These are phyloP conservation scores for Ophiothrix spiculata DNA, from an alignment of 35 echinoderm and acorn worm species.

Conservation along the genomic window DNA sequence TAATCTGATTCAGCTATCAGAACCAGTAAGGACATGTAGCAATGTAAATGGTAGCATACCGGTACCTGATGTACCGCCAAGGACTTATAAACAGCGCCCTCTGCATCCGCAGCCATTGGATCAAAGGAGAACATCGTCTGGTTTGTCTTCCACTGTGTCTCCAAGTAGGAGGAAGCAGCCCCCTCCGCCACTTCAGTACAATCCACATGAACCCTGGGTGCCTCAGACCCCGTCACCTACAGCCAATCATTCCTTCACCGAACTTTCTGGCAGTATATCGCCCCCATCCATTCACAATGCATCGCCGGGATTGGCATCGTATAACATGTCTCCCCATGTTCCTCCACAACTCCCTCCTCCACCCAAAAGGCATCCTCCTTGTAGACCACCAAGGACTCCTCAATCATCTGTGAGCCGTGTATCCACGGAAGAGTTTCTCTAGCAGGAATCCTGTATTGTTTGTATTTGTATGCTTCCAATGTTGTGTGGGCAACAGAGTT, in stretches of 20 bases:
- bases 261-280: neutral
- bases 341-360: neutral
- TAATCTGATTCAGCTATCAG: neutral
- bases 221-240: neutral
- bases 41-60: conserved; percentile 35
- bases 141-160: neutral
- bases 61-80: conserved; percentile 53
- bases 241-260: neutral
- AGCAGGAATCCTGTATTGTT: neutral
- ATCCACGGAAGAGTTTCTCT: neutral
- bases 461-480: neutral
- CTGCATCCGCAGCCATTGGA: conserved; percentile 9
- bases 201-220: neutral
- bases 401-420: neutral
- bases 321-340: neutral
- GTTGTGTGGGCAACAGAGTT: no score
- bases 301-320: neutral
- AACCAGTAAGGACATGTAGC: neutral
- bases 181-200: neutral
- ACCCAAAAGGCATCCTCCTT: neutral
- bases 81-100: conserved; percentile 41
- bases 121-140: neutral
- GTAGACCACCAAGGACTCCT: neutral
- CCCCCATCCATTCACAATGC: neutral
- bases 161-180: conserved; percentile 12